These are phyloP conservation scores for Wasmannia auropunctata DNA, from an alignment of 1,140 invertebrate genomes.

Conservation along the genomic window DNA sequence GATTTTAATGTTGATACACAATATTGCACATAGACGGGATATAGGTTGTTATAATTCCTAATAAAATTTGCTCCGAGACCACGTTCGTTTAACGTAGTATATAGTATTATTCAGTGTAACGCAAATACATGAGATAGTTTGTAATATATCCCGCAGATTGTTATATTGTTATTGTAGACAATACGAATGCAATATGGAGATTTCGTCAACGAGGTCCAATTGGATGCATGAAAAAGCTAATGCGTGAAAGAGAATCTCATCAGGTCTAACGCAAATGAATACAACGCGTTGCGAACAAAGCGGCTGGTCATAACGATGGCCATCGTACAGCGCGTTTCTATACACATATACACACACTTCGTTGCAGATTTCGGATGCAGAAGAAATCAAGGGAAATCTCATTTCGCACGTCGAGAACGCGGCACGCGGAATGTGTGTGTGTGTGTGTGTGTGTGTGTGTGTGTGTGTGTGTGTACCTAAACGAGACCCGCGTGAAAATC, in stretches of 20 bases:
- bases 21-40: neutral
- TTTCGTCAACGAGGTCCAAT: slow-evolving; percentile 5
- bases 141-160: neutral
- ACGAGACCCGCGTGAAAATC: slow-evolving; percentile 47
- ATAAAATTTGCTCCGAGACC: neutral
- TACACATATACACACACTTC: neutral
- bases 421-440: slow-evolving; percentile 16
- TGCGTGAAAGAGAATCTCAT: slow-evolving; percentile 20
- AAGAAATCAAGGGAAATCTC: slow-evolving; percentile 53
- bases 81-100: neutral
- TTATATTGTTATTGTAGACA: neutral
- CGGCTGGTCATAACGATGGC: slow-evolving; percentile 27
- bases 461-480: slow-evolving; percentile 44
- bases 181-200: neutral
- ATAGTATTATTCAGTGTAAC: no score
- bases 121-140: neutral
- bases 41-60: neutral
- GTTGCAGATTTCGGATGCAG: neutral
- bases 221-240: slow-evolving; percentile 18
- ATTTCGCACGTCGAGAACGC: slow-evolving; percentile 43
- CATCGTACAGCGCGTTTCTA: neutral
- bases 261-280: slow-evolving; percentile 34
- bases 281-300: slow-evolving; percentile 22
- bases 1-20: neutral
- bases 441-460: slow-evolving; percentile 30